phyloP scores from a whole-genome alignment of 2,888 invertebrate genomes.

The Drosophila gaucha region DNA sequence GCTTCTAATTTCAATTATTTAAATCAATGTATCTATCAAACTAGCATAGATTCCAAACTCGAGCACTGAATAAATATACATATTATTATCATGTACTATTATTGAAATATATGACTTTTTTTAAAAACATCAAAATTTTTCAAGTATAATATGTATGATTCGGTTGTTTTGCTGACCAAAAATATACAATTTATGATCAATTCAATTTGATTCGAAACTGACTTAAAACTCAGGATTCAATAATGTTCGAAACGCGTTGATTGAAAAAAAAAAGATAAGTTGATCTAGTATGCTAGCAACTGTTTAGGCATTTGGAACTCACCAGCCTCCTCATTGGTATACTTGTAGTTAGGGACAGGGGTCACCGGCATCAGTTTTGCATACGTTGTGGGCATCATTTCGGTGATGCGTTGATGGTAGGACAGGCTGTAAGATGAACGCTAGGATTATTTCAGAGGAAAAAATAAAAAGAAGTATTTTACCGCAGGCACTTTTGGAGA shows the following conservation, averaged over 20 bases:
- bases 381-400: slow-evolving; percentile 96
- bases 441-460: neutral
- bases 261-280: too few species aligned
- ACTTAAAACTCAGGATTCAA: too few species aligned
- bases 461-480: slow-evolving; percentile 16
- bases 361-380: slow-evolving; percentile 92
- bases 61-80: slow-evolving; percentile 1
- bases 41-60: neutral
- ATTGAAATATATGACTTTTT: too few species aligned
- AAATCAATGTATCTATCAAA: too few species aligned
- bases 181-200: too few species aligned
- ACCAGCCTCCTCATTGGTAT: slow-evolving; percentile 95
- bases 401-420: slow-evolving; percentile 96
- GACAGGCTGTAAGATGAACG: slow-evolving; percentile 89
- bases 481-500: slow-evolving; percentile 95
- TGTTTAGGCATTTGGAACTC: slow-evolving; percentile 82
- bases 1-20: neutral
- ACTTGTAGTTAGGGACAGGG: slow-evolving; percentile 95
- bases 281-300: too few species aligned
- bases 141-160: too few species aligned
- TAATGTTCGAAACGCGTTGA: too few species aligned
- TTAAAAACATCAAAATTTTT: too few species aligned
- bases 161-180: too few species aligned
- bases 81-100: neutral
- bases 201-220: neutral